A percentile compares a stretch with the other conserved stretches of the same genome.
phyloP scores from a whole-genome alignment of 2,113 vertebrate species.

The Rhinolophus ferrumequinum region DNA sequence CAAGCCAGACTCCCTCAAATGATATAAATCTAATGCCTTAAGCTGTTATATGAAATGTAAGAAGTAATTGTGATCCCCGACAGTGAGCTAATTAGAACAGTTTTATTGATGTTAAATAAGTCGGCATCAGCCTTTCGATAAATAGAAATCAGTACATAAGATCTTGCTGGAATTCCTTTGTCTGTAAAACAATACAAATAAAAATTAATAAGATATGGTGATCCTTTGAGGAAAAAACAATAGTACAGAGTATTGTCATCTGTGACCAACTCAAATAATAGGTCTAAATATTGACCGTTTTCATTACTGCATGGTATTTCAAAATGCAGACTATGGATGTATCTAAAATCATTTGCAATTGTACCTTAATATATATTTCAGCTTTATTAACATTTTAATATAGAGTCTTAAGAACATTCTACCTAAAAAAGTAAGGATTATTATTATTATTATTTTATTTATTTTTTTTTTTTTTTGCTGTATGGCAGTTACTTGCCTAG shows the following conservation, averaged over 20 bases:
- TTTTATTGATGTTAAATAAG: constrained; percentile 51
- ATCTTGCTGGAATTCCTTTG: constrained; percentile 59
- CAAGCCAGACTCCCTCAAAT: neutral
- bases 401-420: constrained; percentile 79
- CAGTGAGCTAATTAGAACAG: constrained; percentile 44
- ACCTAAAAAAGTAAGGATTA: constrained; percentile 69
- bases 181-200: constrained; percentile 48
- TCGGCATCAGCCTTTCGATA: neutral
- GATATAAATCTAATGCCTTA: constrained; percentile 5
- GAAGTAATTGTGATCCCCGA: constrained; percentile 38
- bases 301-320: constrained; percentile 71
- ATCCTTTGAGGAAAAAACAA: constrained; percentile 13
- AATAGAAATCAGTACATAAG: constrained; percentile 34
- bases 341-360: constrained; percentile 57
- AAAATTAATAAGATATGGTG: constrained; percentile 47
- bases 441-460: too few species aligned
- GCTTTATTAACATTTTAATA: constrained; percentile 73
- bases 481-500: constrained; percentile 85
- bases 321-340: constrained; percentile 26
- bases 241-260: neutral
- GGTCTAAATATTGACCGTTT: constrained; percentile 63
- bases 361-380: constrained; percentile 65
- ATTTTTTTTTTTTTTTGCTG: constrained; percentile 71
- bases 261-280: constrained; percentile 25
- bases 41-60: constrained; percentile 20